Evolutionary conservation across 1,140 invertebrate species (phyloP), one percentile per base, ranked within the genome.

Genomic region (Myzus persicae): DNA sequence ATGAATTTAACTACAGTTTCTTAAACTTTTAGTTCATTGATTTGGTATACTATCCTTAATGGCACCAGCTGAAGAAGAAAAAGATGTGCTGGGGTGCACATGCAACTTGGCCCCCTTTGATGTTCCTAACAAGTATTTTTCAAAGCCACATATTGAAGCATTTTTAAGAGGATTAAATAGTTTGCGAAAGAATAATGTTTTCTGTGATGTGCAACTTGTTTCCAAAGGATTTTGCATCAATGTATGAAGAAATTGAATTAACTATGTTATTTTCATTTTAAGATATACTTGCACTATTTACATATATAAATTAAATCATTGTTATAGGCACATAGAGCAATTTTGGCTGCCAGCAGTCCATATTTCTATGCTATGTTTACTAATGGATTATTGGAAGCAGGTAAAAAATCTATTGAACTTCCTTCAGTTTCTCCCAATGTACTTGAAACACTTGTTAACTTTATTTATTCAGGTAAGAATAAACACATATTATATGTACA

Each of bases 341-440:
- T 99, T 26, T 95, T 99, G 90, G 98, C 98, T 94, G 98, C 98
- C 7, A 97, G 97, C 92, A 98, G 98, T 95, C 98, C 98, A 93
- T 99, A 99, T 95, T 99, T 99, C 95, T 97, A 98, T 95, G 98
- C 98, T 91, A 99, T 99, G 98, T 99, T 99, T 94, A 97, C 97
- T 93, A 96, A 97, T 76, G 98, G 97, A 38, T 96, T 98, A 94
- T 95, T 97, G 91, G 98, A 99, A 95, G 97, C 97, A 94, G 96
- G 97, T 94, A 97, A 98, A 94, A 96, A 97, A 94, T 96, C 96
- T 82, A 97, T 99, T 31, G 96, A 97, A 94, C 95, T 99, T 90
- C 97, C 97, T 94, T 97, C 97, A 82, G 96, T 99, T 48, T 96
- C 97, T 93, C 96, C 97, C 93, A 95, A 97, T 87, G 97, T 97